Base-by-base conservation (phyloP, 2,888 invertebrate species). In the Dynastes tityus region DNA sequence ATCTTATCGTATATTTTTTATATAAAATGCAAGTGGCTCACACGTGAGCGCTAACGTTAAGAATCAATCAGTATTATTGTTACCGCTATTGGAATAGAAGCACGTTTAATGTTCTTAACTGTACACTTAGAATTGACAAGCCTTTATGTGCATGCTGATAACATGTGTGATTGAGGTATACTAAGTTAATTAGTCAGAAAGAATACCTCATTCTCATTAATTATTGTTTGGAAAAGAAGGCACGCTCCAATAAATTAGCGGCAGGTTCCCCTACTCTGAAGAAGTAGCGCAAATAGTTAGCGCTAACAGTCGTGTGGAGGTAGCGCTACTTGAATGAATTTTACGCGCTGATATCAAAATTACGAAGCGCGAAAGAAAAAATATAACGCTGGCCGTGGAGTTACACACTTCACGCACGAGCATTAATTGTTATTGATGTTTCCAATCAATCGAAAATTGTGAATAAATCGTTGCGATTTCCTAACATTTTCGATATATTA, bases 231-330 rank as follows among this genome's bases (percentile, higher is more conserved):
- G 29, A 68, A 51, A 67, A 64, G n/a, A 53, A 13, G 51, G 68
- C 51, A 51, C 68, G 68, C 68, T 68, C 68, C 68, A 68, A 51
- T 68, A 68, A 68, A 32, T 68, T 29, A 51, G 13, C 6, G 27
- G 49, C 68, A 51, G 51, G 49, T n/a, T 4, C 13, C 68, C 68
- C 68, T 68, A 68, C 68, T 68, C 45, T 40, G 27, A 68, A 68
- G 68, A 68, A 68, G 68, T 68, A 68, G 68, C 68, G 51, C 68
- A 51, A 29, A 29, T 68, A 68, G 53, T 51, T 51, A 11, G 68
- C 45, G 51, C 27, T 29, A 9, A 51, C 45, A 68, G 51, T 51
- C 68, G 49, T 32, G 22, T 4, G 51, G 51, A 29, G 29, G 51
- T 29, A 68, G 68, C 27, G 4, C 27, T 29, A 27, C 29, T 13